A percentile compares a stretch with the other conserved stretches of the same genome.
phyloP scores from a whole-genome alignment of 2,113 vertebrate species.

The Etheostoma cragini region DNA sequence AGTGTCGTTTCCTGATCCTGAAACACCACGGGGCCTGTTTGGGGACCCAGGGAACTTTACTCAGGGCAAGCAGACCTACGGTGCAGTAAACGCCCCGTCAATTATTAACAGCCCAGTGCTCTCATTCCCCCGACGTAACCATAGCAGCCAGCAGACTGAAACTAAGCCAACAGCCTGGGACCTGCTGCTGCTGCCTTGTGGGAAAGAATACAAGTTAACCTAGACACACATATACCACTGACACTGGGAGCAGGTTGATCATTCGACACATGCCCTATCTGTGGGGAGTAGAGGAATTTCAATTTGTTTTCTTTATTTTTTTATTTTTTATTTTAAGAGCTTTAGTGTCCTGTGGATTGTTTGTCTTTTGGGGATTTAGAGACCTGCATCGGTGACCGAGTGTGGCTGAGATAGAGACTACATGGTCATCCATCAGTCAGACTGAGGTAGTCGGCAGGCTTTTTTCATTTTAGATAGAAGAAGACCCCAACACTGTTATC shows the following conservation, averaged over 20 bases:
- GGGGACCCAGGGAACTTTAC: constrained; percentile 66
- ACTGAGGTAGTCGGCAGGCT: neutral
- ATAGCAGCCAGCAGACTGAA: constrained; percentile 70
- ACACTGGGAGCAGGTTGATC: constrained; percentile 42
- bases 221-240: constrained; percentile 38
- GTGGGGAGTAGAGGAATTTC: constrained; percentile 3
- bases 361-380: neutral
- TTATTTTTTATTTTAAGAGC: neutral
- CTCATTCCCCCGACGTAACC: constrained; percentile 77
- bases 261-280: neutral
- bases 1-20: constrained; percentile 38
- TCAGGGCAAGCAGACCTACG: constrained; percentile 49
- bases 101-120: constrained; percentile 81
- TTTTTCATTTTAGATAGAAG: neutral
- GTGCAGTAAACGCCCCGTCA: constrained; percentile 74
- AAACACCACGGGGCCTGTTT: constrained; percentile 28
- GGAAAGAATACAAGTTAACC: constrained; percentile 54
- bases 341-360: constrained; percentile 2
- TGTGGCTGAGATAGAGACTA: constrained; percentile 1
- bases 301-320: neutral
- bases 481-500: neutral
- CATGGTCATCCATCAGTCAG: neutral
- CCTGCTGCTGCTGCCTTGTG: constrained; percentile 60
- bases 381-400: neutral
- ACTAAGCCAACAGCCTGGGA: constrained; percentile 65